Evolutionary conservation across 2,113 vertebrate genomes (phyloP), one percentile per base, ranked within the genome.

Genomic region (Lepus americanus): DNA sequence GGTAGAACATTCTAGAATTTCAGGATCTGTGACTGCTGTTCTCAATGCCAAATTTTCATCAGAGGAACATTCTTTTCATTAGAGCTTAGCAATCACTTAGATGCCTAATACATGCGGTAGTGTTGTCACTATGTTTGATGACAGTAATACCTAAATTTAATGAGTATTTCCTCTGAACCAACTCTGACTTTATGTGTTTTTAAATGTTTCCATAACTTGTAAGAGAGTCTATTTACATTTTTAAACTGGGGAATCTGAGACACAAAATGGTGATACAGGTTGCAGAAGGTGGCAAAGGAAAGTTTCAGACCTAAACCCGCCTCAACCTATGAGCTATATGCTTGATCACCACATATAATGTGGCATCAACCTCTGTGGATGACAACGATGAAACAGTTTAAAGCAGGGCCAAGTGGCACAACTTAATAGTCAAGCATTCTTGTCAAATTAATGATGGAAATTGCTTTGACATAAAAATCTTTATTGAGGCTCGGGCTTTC

Each of bases 371-470:
- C 77, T 73, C 6, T 9, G 7, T 80, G 39, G n/a, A 61, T 84
- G 4, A 91, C 67, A 33, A 72, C 31, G 20, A 79, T 61, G 44
- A 93, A 69, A 87, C 70, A 72, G 33, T 66, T 92, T 76, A n/a
- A 76, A 61, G 16, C 33, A 88, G 19, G 8, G 25, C 19, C 49
- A 1, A 69, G 19, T 9, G 76, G 6, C 6, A 74, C 6, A 33
- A 6, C 29, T 70, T 70, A 90, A 31, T 33, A 36, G 33, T 66
- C 44, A 87, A 70, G 25, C 36, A 1, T 44, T 25, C 2, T 51
- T 95, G 9, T 72, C 55, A 85, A 94, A 84, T 49, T 90, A 80
- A 80, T 80, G 29, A 20, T 53, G 53, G 19, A 87, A 84, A 8
- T 3, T 81, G 23, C 55, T 94, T 88, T 82, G 13, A 76, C 33